Percentiles rank a stretch among this genome's conserved stretches.
Conservation (phyloP, 2,797 vertebrate genomes). For the Onychomys arenicola region DNA sequence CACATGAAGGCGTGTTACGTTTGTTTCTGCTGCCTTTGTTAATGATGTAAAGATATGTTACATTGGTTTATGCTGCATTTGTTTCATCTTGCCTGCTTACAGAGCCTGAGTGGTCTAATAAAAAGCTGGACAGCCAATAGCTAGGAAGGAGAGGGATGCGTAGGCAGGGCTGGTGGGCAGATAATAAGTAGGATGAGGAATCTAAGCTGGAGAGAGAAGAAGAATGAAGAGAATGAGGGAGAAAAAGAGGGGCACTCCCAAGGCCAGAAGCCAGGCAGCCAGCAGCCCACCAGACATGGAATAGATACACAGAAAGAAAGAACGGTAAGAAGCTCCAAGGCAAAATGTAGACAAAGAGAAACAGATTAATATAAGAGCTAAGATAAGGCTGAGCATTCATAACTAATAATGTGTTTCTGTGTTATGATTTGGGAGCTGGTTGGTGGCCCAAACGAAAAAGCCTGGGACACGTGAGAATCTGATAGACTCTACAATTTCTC, state of each 20-base stretch:
- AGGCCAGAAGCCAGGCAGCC: neutral
- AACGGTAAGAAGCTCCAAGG: neutral
- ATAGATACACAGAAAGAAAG: neutral
- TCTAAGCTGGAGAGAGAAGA: neutral
- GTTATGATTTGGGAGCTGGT: neutral
- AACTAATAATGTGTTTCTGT: neutral
- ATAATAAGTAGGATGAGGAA: neutral
- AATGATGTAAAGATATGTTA: neutral
- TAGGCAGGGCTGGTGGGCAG: neutral
- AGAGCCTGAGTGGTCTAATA: neutral
- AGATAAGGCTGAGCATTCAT: neutral
- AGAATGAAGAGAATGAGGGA: neutral
- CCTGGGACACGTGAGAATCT: neutral
- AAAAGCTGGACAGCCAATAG: neutral
- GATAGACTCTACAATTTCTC: neutral
- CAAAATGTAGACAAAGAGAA: neutral
- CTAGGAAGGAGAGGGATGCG: neutral
- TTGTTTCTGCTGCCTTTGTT: neutral
- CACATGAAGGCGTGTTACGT: neutral
- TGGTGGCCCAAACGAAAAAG: neutral
- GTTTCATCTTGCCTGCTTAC: neutral
- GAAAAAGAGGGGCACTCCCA: neutral
- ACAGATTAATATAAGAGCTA: neutral
- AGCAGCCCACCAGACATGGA: neutral
- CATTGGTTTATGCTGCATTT: neutral